Conservation (phyloP, 2,888 invertebrate species). For the Anaspis maculata region DNA sequence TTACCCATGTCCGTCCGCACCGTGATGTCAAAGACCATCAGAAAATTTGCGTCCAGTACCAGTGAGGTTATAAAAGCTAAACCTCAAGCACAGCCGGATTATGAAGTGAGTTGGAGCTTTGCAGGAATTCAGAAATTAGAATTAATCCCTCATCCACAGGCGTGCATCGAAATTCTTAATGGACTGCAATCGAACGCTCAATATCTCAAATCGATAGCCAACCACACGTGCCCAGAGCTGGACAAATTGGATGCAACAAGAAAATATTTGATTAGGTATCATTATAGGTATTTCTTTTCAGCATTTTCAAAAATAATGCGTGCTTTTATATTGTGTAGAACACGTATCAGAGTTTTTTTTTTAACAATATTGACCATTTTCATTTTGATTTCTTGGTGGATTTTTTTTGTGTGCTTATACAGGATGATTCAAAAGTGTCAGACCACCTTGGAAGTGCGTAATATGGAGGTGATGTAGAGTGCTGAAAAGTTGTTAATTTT, state of each 20-base stretch:
- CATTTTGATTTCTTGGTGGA: not conserved
- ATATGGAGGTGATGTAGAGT: too few species aligned
- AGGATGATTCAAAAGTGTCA: too few species aligned
- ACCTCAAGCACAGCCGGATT: constrained; percentile 4
- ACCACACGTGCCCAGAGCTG: too few species aligned
- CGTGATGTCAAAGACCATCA: constrained; percentile 1
- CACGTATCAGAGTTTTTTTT: not conserved
- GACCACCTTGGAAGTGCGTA: too few species aligned
- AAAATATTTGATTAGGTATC: constrained; percentile 49
- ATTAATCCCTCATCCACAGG: too few species aligned
- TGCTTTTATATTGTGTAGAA: too few species aligned
- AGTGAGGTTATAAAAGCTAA: not conserved
- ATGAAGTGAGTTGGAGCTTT: constrained; percentile 9
- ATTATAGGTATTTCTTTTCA: constrained; percentile 1
- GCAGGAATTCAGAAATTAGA: not conserved
- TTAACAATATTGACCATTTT: not conserved
- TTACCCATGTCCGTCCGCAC: too few species aligned
- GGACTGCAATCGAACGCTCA: constrained; percentile 64
- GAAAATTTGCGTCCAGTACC: not conserved
- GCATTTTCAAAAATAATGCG: not conserved
- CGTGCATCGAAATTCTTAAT: constrained; percentile 61
- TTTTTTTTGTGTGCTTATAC: too few species aligned
- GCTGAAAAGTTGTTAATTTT: too few species aligned
- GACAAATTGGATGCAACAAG: too few species aligned
- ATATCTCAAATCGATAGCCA: constrained; percentile 36